Percentiles rank a stretch among this genome's conserved stretches.
These are phyloP conservation scores for Drosophila fulvimacula DNA, from an alignment of 2,888 invertebrate genomes.

Conservation along the genomic window DNA sequence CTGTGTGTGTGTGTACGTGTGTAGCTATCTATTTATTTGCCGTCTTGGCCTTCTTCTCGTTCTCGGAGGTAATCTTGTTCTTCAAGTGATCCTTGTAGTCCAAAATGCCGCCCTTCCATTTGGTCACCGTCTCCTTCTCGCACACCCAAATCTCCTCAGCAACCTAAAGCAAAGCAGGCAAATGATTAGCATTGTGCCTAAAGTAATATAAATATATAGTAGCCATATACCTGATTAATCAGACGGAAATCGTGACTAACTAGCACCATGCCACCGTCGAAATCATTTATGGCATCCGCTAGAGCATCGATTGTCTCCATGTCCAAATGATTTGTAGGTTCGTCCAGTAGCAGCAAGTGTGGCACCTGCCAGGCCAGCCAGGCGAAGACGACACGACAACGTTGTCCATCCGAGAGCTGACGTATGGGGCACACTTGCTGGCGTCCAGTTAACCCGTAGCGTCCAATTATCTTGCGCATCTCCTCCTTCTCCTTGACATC, in stretches of 20 bases:
- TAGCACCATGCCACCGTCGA: conserved; percentile 99
- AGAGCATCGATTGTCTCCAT: conserved; percentile 99
- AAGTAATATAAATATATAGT: no score
- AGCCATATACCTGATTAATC: conserved; percentile 93
- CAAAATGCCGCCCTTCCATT: conserved; percentile 98
- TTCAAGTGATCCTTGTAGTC: conserved; percentile 98
- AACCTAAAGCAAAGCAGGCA: conserved; percentile 88
- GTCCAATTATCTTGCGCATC: conserved; percentile 99
- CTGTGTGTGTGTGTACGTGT: background rate
- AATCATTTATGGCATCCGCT: conserved; percentile 98
- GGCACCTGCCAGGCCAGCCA: conserved; percentile 99
- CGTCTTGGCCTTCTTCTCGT: conserved; percentile 78
- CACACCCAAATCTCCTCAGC: conserved; percentile 99
- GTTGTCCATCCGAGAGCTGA: conserved; percentile 96
- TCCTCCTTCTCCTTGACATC: conserved; percentile 99
- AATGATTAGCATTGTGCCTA: background rate
- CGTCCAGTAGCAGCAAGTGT: conserved; percentile 93
- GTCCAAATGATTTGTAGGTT: conserved; percentile 97
- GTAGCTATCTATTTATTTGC: conserved; percentile 53
- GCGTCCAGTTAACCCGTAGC: conserved; percentile 98
- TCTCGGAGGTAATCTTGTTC: conserved; percentile 90
- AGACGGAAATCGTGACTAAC: conserved; percentile 99
- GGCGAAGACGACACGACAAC: conserved; percentile 99
- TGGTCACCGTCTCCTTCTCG: conserved; percentile 96
- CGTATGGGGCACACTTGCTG: conserved; percentile 91